Conservation (phyloP, 2,888 invertebrate genomes). For the Lobophora halterata region DNA sequence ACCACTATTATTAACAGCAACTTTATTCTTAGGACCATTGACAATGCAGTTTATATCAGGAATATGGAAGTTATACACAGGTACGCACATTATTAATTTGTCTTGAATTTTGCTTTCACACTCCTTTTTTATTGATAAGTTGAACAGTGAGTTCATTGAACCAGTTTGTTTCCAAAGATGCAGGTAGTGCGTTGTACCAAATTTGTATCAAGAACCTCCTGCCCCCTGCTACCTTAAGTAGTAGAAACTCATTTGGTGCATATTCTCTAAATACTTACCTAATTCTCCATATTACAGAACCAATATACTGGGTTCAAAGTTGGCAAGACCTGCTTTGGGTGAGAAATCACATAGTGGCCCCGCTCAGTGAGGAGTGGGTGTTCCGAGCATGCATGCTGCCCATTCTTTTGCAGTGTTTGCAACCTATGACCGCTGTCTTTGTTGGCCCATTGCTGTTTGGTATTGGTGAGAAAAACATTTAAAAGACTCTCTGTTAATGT, state of each 20-base stretch:
- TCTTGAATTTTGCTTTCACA: no score
- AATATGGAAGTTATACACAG: conserved; percentile 84
- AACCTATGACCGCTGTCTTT: conserved; percentile 87
- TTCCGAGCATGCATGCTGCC: conserved; percentile 98
- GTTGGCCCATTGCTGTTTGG: conserved; percentile 96
- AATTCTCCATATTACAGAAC: conserved; percentile 81
- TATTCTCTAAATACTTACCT: no score
- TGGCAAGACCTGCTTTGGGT: conserved; percentile 90
- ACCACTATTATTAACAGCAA: conserved; percentile 88
- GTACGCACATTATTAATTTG: no score
- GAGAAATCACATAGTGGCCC: conserved; percentile 94
- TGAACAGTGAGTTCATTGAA: no score
- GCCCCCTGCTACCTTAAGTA: no score
- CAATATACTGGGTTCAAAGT: conserved; percentile 86
- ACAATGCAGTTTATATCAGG: conserved; percentile 86
- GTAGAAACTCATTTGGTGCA: no score
- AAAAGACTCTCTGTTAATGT: no score
- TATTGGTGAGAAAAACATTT: no score
- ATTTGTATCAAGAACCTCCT: no score
- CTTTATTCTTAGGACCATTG: conserved; percentile 92
- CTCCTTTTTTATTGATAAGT: no score
- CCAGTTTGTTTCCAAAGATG: no score
- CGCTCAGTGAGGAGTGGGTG: conserved; percentile 96
- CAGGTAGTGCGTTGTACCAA: no score
- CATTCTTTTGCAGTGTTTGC: conserved; percentile 90